Base-by-base conservation (phyloP, 2,888 invertebrate species). In the Diaphora mendica region DNA sequence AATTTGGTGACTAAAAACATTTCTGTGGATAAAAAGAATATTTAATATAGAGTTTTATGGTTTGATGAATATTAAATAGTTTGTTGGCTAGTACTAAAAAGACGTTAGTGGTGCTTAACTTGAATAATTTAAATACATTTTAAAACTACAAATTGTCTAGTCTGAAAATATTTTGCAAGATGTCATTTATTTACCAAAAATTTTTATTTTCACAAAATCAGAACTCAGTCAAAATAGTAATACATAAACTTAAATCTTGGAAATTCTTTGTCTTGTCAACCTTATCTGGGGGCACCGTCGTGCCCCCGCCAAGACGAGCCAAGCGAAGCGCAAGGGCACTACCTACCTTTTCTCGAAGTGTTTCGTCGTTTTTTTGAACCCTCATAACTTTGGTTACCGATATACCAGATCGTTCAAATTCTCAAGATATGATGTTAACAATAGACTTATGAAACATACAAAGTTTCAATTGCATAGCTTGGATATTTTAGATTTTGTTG, bases 1-100 rank as follows among this genome's bases (percentile, higher is more conserved):
- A 85, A 86, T 82, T 83, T 75, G 75, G 75, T 66, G 73, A 72
- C 68, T 67, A 70, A 80, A 70, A 82, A 80, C 80, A 82, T 86
- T 80, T 80, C 65, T 70, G 66, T 67, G 64, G 69, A 81, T 82
- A 71, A 82, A 39, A 75, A 76, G 0, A 48, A 73, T 76, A 71
- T 51, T 23, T 78, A 77, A 82, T 76, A 75, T 77, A 51, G 68
- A 73, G 26, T 77, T 44, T 75, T 79, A 42, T 68, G 73, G 30
- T 77, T 76, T 76, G 69, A 77, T 72, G 39, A 70, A 42, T 73
- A 69, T 74, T 77, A 75, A 62, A 77, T 39, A 68, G 8, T 30
- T 68, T 71, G 51, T 26, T 64, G 35, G 17, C n/a, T 3, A 64
- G 55, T 11, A 42, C 30, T 42, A 23, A 26, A 26, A 59, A 59